Evolutionary conservation across 2,113 vertebrate species (phyloP), one percentile per base, ranked within the genome.

Genomic region (Neotoma lepida): DNA sequence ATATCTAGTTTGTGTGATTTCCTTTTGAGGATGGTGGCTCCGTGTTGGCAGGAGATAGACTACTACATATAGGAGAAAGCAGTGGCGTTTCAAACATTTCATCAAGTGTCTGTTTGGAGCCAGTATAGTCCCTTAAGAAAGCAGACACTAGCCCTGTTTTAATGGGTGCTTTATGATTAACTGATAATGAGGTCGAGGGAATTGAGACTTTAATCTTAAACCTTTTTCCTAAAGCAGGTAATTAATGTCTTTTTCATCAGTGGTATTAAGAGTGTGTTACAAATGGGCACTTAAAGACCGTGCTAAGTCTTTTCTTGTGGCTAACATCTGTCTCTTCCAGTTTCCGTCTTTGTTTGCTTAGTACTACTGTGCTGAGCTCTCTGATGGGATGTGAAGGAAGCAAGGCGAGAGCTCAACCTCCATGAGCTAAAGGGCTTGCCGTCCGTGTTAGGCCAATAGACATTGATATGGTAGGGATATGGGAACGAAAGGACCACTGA

Each of bases 201-300:
- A 95, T 71, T 95, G 89, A 87, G 89, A 93, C 63, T 95, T 96
- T 81, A 95, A 96, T 93, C 91, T 96, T 84, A 95, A 97, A 84
- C 73, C 68, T 93, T 97, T 91, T 94, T 81, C 89, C 63, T 77
- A 89, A 84, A 93, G 71, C 86, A 87, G 74, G 74, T 94, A 96
- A 95, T 97, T 96, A 97, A 93, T 90, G 80, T 89, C 91, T 97
- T 74, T 95, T 97, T 96, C 68, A 93, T 95, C 84, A 77, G 51
- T 49, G 30, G 22, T 86, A 85, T 94, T 91, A 96, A 85, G n/a
- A 54, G 9, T 80, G 33, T 76, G 28, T 95, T 95, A 95, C 94
- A 96, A 95, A 96, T 88, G 93, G 70, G 49, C 63, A 58, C 90
- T 94, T 94, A 95, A 93, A 93, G 58, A 84, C 44, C 54, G 13